phyloP scores from a whole-genome alignment of 2,113 vertebrate species.

The Pavo muticus region DNA sequence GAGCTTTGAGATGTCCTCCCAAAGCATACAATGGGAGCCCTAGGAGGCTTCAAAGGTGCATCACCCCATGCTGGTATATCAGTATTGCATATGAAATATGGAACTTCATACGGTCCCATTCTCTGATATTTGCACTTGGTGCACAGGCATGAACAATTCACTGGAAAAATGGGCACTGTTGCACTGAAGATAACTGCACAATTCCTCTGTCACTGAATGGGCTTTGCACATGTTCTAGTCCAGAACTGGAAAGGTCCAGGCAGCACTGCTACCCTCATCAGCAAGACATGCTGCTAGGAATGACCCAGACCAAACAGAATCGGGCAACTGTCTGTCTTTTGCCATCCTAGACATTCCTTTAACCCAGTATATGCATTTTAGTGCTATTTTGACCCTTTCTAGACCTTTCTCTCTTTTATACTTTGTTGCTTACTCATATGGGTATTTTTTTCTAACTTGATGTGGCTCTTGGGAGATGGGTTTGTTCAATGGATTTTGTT shows the following conservation, averaged over 20 bases:
- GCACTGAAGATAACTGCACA: fast-evolving
- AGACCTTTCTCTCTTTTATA: fast-evolving
- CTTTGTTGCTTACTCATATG: background rate
- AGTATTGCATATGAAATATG: fast-evolving
- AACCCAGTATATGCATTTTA: background rate
- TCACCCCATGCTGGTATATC: background rate
- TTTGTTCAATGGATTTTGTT: background rate
- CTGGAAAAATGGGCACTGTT: background rate
- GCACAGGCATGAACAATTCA: background rate
- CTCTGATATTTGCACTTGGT: background rate
- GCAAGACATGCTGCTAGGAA: background rate
- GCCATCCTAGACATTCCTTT: background rate
- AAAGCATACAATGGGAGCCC: background rate
- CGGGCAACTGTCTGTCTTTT: background rate
- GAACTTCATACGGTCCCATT: background rate
- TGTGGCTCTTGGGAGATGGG: background rate
- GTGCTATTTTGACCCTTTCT: background rate
- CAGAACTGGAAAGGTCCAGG: background rate
- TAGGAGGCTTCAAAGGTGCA: background rate
- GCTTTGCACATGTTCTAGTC: too few species aligned
- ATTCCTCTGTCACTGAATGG: background rate
- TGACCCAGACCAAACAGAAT: background rate
- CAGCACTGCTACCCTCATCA: background rate
- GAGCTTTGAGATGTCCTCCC: background rate
- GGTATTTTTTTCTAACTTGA: background rate